Base-by-base conservation (phyloP, 2,797 vertebrate species). In the Macropodus opercularis region DNA sequence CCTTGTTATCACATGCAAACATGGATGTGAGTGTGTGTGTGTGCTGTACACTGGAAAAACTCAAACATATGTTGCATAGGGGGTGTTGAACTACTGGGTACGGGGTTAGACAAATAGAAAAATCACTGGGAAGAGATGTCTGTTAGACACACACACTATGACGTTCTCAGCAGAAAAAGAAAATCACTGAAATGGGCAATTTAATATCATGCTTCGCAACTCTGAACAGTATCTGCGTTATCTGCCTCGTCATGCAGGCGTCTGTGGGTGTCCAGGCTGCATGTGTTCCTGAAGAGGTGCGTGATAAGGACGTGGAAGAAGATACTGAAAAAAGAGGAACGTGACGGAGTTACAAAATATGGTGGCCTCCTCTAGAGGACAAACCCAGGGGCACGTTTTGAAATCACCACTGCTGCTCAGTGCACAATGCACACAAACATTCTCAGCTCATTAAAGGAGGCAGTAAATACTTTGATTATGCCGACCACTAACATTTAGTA, bases 191-290 rank as follows among this genome's bases (percentile, higher is more conserved):
- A 84, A 87, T 36, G 57, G 69, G 62, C 72, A 75, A 80, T 88
- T 86, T 86, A 83, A 85, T 88, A 87, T 84, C 79, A 77, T 75
- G 80, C 79, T 80, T 58, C 59, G 58, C 61, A 79, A 71, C 75
- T 75, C 68, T 73, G 75, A 84, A 78, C 52, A 77, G 61, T 69
- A 69, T 77, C 72, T 77, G 18, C 35, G 67, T 73, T 88, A 85
- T 87, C 85, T 79, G 55, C 31, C 34, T 63, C 22, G 47, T 82
- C 75, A 80, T 64, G 78, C 69, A 58, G 64, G 64, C 51, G 69
- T 63, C 42, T 57, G 80, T 75, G 58, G 58, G 62, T 59, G 65
- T 72, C 81, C 71, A 64, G 58, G 50, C 69, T 34, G 62, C 65
- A 56, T 63, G 60, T 63, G 64, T 53, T 66, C 21, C 74, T 50